Percentiles rank a stretch among this genome's conserved stretches.
Conservation (phyloP, 2,888 invertebrate species). For the Eurytoma adleriae region DNA sequence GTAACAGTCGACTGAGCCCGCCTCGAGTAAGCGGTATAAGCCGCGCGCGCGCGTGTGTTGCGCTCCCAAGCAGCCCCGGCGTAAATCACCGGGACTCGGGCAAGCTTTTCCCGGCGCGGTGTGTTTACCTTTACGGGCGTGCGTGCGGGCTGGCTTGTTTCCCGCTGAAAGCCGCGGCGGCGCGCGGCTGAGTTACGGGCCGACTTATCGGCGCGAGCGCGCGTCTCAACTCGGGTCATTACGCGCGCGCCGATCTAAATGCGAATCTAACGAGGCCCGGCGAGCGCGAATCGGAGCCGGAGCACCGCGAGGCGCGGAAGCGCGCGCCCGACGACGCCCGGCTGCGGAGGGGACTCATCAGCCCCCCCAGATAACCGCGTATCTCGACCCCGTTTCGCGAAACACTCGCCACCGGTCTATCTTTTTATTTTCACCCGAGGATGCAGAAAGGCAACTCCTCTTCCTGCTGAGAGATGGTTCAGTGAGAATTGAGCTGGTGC, state of each 20-base stretch:
- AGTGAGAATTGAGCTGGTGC: too few species aligned
- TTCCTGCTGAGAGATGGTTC: too few species aligned
- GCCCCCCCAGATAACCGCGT: background rate
- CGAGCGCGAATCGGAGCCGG: slow-evolving; percentile 6
- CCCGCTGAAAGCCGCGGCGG: background rate
- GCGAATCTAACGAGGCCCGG: slow-evolving; percentile 69
- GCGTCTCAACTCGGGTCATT: slow-evolving; percentile 66
- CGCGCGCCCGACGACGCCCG: background rate
- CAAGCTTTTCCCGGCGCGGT: background rate
- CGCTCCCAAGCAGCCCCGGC: background rate
- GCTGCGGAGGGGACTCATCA: background rate
- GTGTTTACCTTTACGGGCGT: background rate
- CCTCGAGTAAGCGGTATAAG: too few species aligned
- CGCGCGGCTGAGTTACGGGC: slow-evolving; percentile 41
- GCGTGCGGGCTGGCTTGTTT: slow-evolving; percentile 28
- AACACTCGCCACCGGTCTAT: too few species aligned
- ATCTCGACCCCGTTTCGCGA: too few species aligned
- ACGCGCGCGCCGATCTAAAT: slow-evolving; percentile 67
- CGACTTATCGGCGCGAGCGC: slow-evolving; percentile 36
- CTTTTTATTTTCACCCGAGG: too few species aligned
- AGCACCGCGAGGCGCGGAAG: slow-evolving; percentile 10
- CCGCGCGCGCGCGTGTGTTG: too few species aligned
- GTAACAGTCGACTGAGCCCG: too few species aligned
- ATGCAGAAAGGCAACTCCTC: too few species aligned
- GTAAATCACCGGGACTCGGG: slow-evolving; percentile 23